Base-by-base conservation (phyloP, 2,888 invertebrate genomes). In the Creontiades dilutus region DNA sequence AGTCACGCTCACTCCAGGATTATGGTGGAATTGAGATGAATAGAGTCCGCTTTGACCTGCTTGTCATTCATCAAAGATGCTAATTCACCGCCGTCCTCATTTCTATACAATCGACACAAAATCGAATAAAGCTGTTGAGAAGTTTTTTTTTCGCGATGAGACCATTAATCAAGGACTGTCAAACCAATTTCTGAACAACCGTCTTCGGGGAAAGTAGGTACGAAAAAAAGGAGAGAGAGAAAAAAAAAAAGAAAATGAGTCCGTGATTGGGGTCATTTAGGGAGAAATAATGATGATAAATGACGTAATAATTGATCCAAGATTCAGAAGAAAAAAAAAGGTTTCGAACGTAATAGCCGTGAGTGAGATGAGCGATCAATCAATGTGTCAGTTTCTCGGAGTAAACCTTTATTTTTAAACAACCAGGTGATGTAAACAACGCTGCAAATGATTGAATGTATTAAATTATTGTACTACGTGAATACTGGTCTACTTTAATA, bases 191-290 rank as follows among this genome's bases (percentile, higher is more conserved):
- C 68, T 23, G 23, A 68, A 68, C 68, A 68, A 11, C 11, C 19
- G 37, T 23, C 68, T 68, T 12, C 68, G 68, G 27, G 9, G 23
- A 4, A 11, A 23, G 27, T 9, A 19, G 5, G 12, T 27, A 23
- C 23, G 23, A 68, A 68, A 23, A 52, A 11, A 52, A 23, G 12
- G 23, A n/a, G n/a, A n/a, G n/a, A n/a, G n/a, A n/a, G n/a, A n/a
- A n/a, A n/a, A n/a, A n/a, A 23, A 23, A 68, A 19, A 68, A 68
- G 68, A 68, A 68, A 68, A 68, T 68, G 68, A 68, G 23, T 5
- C 68, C 19, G 68, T 68, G 68, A 68, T 68, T 68, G 68, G 68
- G 68, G 27, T 68, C 68, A 68, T 68, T 68, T 27, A 52, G 27
- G 12, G 23, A 9, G 23, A 68, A 68, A 68, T 68, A 13, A 68